Conservation (phyloP, 2,888 invertebrate species). For the Meiosimyza decipiens region DNA sequence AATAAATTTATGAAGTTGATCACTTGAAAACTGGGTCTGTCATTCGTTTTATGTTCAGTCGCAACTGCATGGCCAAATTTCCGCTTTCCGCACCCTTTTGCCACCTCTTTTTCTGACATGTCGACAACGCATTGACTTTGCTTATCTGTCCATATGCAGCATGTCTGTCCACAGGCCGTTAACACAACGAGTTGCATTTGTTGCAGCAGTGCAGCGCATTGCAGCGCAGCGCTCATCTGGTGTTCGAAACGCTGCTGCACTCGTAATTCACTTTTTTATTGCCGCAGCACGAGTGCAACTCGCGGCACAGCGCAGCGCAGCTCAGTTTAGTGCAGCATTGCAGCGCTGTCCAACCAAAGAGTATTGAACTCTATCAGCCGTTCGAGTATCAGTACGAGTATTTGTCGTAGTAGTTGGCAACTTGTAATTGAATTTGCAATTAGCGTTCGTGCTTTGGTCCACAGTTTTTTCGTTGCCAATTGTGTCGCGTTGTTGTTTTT, state of each 20-base stretch:
- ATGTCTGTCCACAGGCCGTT: conserved; percentile 25
- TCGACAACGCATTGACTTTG: background rate
- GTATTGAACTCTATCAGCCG: conserved; percentile 29
- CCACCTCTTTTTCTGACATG: background rate
- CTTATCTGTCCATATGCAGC: conserved; percentile 1
- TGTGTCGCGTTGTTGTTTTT: conserved; percentile 11
- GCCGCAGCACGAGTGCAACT: too few species aligned
- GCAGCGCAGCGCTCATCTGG: conserved; percentile 21
- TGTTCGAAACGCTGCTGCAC: conserved; percentile 3
- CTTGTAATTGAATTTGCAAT: conserved; percentile 35
- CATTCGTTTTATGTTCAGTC: conserved; percentile 5
- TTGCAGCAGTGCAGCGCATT: conserved; percentile 1
- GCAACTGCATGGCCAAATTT: background rate
- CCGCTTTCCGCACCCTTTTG: background rate
- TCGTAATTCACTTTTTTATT: conserved; percentile 29
- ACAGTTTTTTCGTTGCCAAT: conserved; percentile 31
- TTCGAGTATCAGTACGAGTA: background rate
- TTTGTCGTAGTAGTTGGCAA: conserved; percentile 15
- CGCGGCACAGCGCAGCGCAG: too few species aligned
- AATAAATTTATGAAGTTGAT: background rate
- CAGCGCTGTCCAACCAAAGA: conserved; percentile 18
- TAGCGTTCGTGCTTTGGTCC: conserved; percentile 20
- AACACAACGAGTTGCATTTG: conserved; percentile 16
- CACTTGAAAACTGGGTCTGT: conserved; percentile 25
- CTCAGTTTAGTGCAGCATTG: background rate